Base-by-base conservation (phyloP, 2,797 vertebrate species). In the Poeciliopsis presidionis region DNA sequence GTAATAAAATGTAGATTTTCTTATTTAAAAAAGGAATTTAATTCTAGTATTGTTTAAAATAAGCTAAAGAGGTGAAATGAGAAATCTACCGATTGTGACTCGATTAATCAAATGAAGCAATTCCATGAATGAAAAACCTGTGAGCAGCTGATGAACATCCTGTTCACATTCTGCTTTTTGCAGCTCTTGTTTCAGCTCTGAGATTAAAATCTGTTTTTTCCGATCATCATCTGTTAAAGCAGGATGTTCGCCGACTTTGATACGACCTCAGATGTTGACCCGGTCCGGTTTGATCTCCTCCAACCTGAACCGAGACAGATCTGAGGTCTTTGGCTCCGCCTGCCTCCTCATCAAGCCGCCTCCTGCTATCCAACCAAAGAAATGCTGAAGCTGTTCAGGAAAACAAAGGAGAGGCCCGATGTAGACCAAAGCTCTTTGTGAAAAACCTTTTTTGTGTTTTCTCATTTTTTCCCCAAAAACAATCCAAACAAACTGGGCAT, bases 401-500 rank as follows among this genome's bases (percentile, higher is more conserved):
- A 63, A 63, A 63, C 13, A 63, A 20, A 33, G 59, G 6, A 18
- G 28, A 63, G 30, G 30, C 7, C 5, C 0, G n/a, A 74, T 75
- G 43, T 63, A 70, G 39, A 41, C 2, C 0, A 45, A 70, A 70
- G 67, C 67, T 43, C 7, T 39, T 65, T 6, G 7, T 18, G 22
- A 36, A 63, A 65, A 22, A 4, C 18, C 11, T 33, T 39, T 36
- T 5, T 63, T 7, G 28, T 73, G 53, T 47, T 63, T 79, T 39
- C 28, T 2, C 30, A 67, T 20, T 75, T 53, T 74, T 53, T 16
- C 25, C 45, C 25, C 73, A 13, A 33, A 43, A 49, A 1, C 2
- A 69, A 22, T 4, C 51, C 63, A 77, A 39, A 73, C 59, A 83
- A 73, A 77, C 53, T 47, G 80, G 81, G 75, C 47, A 5, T 76